Base-by-base conservation (phyloP, 2,888 invertebrate species). In the Amphimallon solstitiale region DNA sequence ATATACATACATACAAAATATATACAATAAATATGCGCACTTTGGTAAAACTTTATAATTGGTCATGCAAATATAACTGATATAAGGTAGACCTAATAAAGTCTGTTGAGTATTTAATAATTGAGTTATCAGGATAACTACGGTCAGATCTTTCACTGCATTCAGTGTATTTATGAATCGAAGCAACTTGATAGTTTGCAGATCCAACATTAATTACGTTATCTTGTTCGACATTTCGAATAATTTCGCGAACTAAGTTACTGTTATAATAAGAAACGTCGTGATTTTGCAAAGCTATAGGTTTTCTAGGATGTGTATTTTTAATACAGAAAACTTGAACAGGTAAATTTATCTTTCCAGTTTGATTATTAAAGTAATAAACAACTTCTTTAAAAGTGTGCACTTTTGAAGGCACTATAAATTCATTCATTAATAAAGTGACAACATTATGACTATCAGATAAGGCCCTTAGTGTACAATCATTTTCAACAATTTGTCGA, bases 401-500 rank as follows among this genome's bases (percentile, higher is more conserved):
- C 72, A 88, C 86, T 49, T 86, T 83, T 68, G 86, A 83, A 1
- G 90, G 87, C 34, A 89, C 87, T 52, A 91, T 76, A 72, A 87
- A 90, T 72, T 91, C 90, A 73, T 90, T 87, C 86, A 89, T 88
- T 0, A 88, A 84, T 35, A 90, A 76, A 0, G 87, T 84, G 65
- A 85, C 81, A 0, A 85, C 85, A 78, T 85, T 86, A 70, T 85
- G 85, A 0, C 84, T 84, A 75, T 84, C 85, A 6, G 74, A 72
- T 48, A 73, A 72, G 29, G 85, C 87, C 69, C 91, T 85, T 68
- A 89, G 86, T 14, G 88, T 74, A 75, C 91, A 92, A 78, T 92
- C 91, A 21, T 86, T 80, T 77, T 89, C 87, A 10, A 90, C 83
- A 35, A 90, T 84, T 73, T 82, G 82, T 49, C 83, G 70, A 5